Conservation (phyloP, 2,888 invertebrate species). For the Orthosia gothica region DNA sequence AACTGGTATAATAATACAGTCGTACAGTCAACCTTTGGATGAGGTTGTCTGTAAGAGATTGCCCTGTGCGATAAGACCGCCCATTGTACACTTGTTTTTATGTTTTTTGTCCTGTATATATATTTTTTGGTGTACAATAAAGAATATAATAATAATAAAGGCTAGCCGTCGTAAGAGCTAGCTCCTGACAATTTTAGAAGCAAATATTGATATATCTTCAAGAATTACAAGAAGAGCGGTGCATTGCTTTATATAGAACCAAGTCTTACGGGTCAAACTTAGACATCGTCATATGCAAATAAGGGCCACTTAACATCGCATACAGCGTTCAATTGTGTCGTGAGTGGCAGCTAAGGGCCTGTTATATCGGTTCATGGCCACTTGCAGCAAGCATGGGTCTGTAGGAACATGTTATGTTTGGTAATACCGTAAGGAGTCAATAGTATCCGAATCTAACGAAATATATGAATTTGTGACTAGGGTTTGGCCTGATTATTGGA, state of each 20-base stretch:
- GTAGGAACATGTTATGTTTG: neutral
- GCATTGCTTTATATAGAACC: neutral
- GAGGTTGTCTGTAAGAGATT: too few relatives aligned
- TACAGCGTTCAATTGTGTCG: constrained; percentile 16
- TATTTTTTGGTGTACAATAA: too few relatives aligned
- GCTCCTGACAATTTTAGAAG: too few relatives aligned
- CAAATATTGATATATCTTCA: neutral
- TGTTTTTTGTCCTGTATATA: too few relatives aligned
- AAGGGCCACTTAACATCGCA: constrained; percentile 22
- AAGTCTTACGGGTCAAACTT: neutral
- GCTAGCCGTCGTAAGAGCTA: too few relatives aligned
- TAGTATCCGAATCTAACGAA: neutral
- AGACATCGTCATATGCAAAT: constrained; percentile 13
- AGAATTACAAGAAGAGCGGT: neutral
- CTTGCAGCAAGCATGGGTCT: constrained; percentile 3
- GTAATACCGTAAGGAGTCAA: neutral
- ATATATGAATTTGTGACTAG: too few relatives aligned
- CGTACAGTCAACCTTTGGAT: too few relatives aligned
- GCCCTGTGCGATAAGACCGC: too few relatives aligned
- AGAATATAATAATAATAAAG: too few relatives aligned
- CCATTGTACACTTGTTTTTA: too few relatives aligned
- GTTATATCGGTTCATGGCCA: constrained; percentile 27
- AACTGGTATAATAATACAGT: too few relatives aligned
- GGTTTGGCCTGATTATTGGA: neutral
- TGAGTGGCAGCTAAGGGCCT: constrained; percentile 16